Conservation (phyloP, 2,113 vertebrate genomes). For the Pogonocichla stellata region DNA sequence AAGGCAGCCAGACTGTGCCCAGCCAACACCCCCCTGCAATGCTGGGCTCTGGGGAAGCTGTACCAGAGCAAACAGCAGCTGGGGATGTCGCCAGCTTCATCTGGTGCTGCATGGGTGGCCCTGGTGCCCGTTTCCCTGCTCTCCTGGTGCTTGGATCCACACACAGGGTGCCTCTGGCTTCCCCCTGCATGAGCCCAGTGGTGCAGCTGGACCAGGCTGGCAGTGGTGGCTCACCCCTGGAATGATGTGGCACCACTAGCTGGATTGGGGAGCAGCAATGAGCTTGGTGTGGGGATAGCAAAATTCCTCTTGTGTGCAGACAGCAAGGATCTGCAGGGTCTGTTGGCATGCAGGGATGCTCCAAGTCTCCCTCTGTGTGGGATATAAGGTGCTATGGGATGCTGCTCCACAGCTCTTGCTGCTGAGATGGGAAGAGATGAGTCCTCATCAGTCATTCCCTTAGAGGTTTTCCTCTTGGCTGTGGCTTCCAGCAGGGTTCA, state of each 20-base stretch:
- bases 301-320: neutral
- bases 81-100: neutral
- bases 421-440: neutral
- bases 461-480: slow-evolving; percentile 28
- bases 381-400: neutral
- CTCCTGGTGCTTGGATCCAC: neutral
- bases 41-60: neutral
- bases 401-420: neutral
- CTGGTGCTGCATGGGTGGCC: neutral
- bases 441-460: neutral
- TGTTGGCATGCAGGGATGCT: neutral
- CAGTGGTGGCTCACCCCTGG: neutral
- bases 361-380: neutral
- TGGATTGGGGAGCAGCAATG: neutral
- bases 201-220: neutral
- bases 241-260: accelerated
- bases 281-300: neutral
- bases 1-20: neutral
- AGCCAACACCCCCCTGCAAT: neutral
- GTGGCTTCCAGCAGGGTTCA: slow-evolving; percentile 6
- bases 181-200: neutral
- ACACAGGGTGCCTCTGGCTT: neutral
- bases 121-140: neutral
- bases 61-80: neutral
- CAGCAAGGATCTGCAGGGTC: neutral